These are phyloP conservation scores for Hydropotes inermis DNA, from an alignment of 2,113 vertebrate species.

Conservation along the genomic window DNA sequence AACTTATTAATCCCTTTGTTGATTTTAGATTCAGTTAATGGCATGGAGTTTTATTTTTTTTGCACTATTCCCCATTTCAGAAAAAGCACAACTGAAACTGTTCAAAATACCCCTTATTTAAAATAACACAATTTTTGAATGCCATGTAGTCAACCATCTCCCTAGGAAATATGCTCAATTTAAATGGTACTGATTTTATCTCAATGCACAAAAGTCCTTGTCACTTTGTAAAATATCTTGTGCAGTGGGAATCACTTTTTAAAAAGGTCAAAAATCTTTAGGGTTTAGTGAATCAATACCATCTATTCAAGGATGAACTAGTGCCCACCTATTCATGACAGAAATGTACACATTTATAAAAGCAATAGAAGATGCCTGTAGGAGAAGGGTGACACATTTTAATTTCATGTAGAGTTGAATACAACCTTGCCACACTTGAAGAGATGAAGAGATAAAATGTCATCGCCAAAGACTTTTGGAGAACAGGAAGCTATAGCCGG, in stretches of 20 bases:
- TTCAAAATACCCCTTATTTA: slow-evolving; percentile 12
- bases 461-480: neutral
- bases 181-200: slow-evolving; percentile 41
- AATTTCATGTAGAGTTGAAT: slow-evolving; percentile 30
- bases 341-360: slow-evolving; percentile 44
- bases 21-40: slow-evolving; percentile 31
- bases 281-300: slow-evolving; percentile 60
- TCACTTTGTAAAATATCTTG: slow-evolving; percentile 57
- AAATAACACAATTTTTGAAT: neutral
- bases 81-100: slow-evolving; percentile 23
- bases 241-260: slow-evolving; percentile 59
- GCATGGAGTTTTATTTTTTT: slow-evolving; percentile 1
- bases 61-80: neutral
- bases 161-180: slow-evolving; percentile 39
- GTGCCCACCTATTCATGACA: neutral
- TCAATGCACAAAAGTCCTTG: slow-evolving; percentile 26
- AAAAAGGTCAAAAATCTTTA: slow-evolving; percentile 69
- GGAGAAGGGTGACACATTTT: neutral
- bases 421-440: neutral
- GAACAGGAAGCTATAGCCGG: neutral
- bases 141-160: neutral
- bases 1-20: slow-evolving; percentile 38
- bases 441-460: slow-evolving; percentile 18
- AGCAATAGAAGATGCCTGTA: neutral
- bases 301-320: slow-evolving; percentile 52